Evolutionary conservation across 1,140 invertebrate genomes (phyloP).

Genomic region (Saccostrea glomerata): DNA sequence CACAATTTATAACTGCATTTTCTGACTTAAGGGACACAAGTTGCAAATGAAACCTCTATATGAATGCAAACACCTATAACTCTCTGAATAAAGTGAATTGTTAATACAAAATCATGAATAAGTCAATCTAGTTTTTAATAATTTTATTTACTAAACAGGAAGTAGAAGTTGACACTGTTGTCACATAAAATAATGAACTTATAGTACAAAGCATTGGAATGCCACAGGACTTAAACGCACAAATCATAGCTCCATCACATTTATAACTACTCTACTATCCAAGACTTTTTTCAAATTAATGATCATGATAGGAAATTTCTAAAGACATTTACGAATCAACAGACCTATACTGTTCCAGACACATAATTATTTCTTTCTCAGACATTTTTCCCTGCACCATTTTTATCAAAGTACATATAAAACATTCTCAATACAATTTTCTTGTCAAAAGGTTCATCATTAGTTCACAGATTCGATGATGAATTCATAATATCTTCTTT

Average conservation of each 20-base stretch:
- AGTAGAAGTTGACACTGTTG: slow-evolving; percentile 1
- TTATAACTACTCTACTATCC: neutral
- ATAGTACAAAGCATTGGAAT: slow-evolving; percentile 19
- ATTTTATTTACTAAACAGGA: slow-evolving; percentile 14
- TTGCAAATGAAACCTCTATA: no score
- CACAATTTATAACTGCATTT: no score
- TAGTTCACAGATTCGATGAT: neutral
- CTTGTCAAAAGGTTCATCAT: neutral
- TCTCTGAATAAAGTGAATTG: no score
- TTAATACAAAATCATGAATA: no score
- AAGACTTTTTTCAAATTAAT: neutral
- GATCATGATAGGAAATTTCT: neutral
- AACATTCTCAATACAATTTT: neutral
- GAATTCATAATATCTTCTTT: neutral
- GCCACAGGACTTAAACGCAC: neutral
- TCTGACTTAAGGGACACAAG: no score
- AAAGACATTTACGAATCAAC: neutral
- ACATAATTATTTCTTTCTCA: neutral
- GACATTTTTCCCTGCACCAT: slow-evolving; percentile 15
- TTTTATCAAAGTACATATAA: neutral
- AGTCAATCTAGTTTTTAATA: neutral
- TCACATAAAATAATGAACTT: neutral
- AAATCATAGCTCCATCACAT: neutral
- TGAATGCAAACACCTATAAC: no score
- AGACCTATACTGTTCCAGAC: neutral